These are phyloP conservation scores for Phrynocephalus guinanensis DNA, from an alignment of 2,797 vertebrate species.

Conservation along the genomic window DNA sequence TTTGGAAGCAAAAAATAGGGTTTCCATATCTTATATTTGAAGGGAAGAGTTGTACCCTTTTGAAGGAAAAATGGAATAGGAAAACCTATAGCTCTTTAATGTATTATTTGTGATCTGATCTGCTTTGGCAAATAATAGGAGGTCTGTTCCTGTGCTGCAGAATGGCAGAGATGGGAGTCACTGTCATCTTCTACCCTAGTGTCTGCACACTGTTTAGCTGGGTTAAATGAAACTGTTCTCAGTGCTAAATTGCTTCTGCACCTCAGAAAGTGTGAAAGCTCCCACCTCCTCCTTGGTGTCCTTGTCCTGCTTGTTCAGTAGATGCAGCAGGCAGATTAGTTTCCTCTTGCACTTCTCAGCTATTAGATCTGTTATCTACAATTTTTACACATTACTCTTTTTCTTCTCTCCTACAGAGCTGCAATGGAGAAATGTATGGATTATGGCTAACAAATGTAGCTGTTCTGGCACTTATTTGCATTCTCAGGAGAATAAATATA, in stretches of 20 bases:
- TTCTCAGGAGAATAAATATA: too few relatives aligned
- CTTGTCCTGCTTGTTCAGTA: constrained; percentile 61
- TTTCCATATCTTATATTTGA: background rate
- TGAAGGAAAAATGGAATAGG: constrained; percentile 11
- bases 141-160: constrained; percentile 53
- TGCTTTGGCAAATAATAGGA: constrained; percentile 32
- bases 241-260: constrained; percentile 73
- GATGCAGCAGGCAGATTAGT: constrained; percentile 60
- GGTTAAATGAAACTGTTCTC: constrained; percentile 69
- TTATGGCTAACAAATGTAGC: background rate
- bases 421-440: background rate
- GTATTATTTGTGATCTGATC: constrained; percentile 35
- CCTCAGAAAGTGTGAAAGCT: constrained; percentile 60
- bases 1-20: constrained; percentile 10
- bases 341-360: constrained; percentile 53
- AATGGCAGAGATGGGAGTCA: constrained; percentile 61
- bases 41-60: background rate
- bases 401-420: background rate
- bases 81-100: constrained; percentile 36
- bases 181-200: constrained; percentile 72
- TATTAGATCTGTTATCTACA: background rate
- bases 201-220: constrained; percentile 76
- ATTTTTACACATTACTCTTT: background rate
- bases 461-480: background rate
- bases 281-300: constrained; percentile 54